phyloP scores from a whole-genome alignment of 2,888 invertebrate species.

The Xestia sexstrigata region DNA sequence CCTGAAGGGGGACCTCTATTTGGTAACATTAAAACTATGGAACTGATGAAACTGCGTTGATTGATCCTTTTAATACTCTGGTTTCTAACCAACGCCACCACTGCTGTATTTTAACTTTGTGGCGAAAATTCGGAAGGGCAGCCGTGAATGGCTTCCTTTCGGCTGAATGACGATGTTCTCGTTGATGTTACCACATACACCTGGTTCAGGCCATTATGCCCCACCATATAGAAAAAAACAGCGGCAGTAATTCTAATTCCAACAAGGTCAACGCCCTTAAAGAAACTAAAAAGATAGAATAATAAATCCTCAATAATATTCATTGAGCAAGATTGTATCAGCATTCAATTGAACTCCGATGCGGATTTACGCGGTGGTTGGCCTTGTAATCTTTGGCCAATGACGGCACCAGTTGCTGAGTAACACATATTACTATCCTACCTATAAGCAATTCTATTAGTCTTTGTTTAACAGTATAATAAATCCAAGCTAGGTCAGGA shows the following conservation, averaged over 20 bases:
- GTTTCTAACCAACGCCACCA: background rate
- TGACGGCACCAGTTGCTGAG: constrained; percentile 62
- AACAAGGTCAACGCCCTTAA: constrained; percentile 56
- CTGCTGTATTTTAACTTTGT: background rate
- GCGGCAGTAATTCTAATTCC: background rate
- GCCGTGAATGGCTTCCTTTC: background rate
- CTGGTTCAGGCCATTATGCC: background rate
- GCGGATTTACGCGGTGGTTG: constrained; percentile 69
- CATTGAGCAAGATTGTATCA: constrained; percentile 60
- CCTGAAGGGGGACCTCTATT: background rate
- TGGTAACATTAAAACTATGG: background rate
- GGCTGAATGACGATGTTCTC: background rate
- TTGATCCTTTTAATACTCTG: no score
- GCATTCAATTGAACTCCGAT: constrained; percentile 41
- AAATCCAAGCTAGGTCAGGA: constrained; percentile 3
- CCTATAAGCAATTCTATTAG: background rate
- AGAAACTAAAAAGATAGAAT: constrained; percentile 1
- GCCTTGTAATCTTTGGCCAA: constrained; percentile 68
- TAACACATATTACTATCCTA: constrained; percentile 34
- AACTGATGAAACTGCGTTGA: background rate
- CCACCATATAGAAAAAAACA: background rate
- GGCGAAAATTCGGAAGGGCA: no score
- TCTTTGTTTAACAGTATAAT: constrained; percentile 12
- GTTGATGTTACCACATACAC: background rate
- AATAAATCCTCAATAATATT: constrained; percentile 40